phyloP scores from a whole-genome alignment of 2,113 vertebrate genomes.

The Charina bottae region DNA sequence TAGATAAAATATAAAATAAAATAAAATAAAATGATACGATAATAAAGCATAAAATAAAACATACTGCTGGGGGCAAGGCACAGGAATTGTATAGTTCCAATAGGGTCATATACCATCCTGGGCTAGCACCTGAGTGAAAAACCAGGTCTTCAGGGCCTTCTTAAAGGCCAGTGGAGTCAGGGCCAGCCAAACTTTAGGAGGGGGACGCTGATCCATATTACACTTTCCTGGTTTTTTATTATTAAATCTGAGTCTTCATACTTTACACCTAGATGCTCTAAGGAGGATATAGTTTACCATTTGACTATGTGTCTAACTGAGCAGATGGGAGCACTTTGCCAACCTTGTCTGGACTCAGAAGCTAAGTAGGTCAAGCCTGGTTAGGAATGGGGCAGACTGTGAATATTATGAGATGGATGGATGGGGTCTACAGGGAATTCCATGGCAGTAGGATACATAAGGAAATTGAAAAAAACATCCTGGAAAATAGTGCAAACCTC shows the following conservation, averaged over 20 bases:
- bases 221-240: background rate
- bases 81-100: background rate
- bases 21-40: background rate
- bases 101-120: background rate
- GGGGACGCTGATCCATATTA: background rate
- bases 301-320: background rate
- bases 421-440: background rate
- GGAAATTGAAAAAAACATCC: background rate
- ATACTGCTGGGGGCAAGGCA: background rate
- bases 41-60: background rate
- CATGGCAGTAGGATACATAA: background rate
- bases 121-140: background rate
- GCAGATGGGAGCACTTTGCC: background rate
- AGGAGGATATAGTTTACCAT: background rate
- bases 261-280: background rate
- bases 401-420: background rate
- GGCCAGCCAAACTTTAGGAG: background rate
- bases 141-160: background rate
- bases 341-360: background rate
- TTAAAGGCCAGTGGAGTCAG: background rate
- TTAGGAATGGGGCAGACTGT: background rate
- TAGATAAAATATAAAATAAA: no score
- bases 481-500: background rate
- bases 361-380: background rate
- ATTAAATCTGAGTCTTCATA: background rate